Percentiles rank a stretch among this genome's conserved stretches.
These are phyloP conservation scores for Idaea straminata DNA, from an alignment of 2,888 invertebrate genomes.

Conservation along the genomic window DNA sequence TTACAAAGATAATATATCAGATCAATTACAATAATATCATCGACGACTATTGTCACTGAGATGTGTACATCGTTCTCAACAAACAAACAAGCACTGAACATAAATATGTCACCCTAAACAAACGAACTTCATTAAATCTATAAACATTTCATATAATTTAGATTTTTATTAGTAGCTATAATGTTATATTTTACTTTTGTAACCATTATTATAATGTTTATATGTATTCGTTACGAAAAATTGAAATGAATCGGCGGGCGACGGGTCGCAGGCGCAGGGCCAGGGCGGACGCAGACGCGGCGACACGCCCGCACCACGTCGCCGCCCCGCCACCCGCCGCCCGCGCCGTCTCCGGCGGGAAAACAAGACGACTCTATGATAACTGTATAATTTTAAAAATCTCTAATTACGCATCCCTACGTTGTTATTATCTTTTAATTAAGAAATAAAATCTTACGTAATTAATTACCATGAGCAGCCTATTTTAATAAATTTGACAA, in stretches of 20 bases:
- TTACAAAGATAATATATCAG: conserved; percentile 55
- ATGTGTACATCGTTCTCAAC: conserved; percentile 57
- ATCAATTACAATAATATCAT: conserved; percentile 63
- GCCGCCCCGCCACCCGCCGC: conserved; percentile 16
- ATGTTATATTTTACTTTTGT: conserved; percentile 80
- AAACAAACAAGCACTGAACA: conserved; percentile 66
- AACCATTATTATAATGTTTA: conserved; percentile 79
- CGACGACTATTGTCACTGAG: conserved; percentile 71
- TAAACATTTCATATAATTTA: conserved; percentile 81
- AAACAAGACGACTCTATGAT: conserved; percentile 73
- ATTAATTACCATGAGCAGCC: conserved; percentile 78
- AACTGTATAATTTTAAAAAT: conserved; percentile 81
- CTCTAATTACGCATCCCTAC: conserved; percentile 80
- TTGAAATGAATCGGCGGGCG: conserved; percentile 62
- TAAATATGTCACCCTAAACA: conserved; percentile 64
- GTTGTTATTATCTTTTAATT: conserved; percentile 80
- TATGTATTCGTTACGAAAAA: conserved; percentile 79
- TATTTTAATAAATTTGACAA: conserved; percentile 78
- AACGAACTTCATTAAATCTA: conserved; percentile 77
- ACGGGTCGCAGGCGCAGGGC: conserved; percentile 27
- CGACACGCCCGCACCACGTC: conserved; percentile 17
- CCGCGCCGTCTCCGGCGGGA: conserved; percentile 50
- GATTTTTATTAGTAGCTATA: conserved; percentile 79
- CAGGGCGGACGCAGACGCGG: conserved; percentile 17
- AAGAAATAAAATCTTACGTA: conserved; percentile 79